These are phyloP conservation scores for Monochamus alternatus DNA, from an alignment of 2,888 invertebrate genomes.

Conservation along the genomic window DNA sequence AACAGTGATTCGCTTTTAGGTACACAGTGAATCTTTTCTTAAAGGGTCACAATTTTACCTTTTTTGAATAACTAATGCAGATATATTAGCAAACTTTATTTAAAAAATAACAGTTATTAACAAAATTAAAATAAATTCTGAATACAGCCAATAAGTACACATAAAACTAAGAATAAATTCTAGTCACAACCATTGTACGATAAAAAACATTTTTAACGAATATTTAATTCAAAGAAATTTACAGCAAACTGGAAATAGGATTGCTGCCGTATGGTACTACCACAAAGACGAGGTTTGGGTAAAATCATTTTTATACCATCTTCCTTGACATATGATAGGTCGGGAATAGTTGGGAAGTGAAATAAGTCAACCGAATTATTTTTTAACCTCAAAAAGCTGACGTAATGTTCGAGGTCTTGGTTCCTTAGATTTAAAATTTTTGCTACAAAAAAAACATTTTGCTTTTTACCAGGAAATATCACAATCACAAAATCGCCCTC, in stretches of 20 bases:
- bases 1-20: no score
- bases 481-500: background rate
- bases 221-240: constrained; percentile 13
- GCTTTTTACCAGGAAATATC: no score
- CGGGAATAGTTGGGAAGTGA: background rate
- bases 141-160: no score
- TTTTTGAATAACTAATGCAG: no score
- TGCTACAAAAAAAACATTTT: background rate
- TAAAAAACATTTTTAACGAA: constrained; percentile 11
- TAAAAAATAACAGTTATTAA: no score
- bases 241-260: constrained; percentile 15
- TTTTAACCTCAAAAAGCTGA: constrained; percentile 9
- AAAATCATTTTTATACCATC: constrained; percentile 15
- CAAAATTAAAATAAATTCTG: no score
- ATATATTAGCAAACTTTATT: no score
- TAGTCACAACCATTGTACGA: constrained; percentile 13
- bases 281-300: constrained; percentile 14
- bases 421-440: constrained; percentile 2
- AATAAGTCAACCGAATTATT: constrained; percentile 19
- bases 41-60: no score
- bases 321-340: constrained; percentile 17
- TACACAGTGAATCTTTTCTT: no score
- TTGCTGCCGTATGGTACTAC: constrained; percentile 8
- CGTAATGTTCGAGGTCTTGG: constrained; percentile 7
- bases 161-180: background rate